Conservation (phyloP, 2,113 vertebrate species). For the Petaurus breviceps region DNA sequence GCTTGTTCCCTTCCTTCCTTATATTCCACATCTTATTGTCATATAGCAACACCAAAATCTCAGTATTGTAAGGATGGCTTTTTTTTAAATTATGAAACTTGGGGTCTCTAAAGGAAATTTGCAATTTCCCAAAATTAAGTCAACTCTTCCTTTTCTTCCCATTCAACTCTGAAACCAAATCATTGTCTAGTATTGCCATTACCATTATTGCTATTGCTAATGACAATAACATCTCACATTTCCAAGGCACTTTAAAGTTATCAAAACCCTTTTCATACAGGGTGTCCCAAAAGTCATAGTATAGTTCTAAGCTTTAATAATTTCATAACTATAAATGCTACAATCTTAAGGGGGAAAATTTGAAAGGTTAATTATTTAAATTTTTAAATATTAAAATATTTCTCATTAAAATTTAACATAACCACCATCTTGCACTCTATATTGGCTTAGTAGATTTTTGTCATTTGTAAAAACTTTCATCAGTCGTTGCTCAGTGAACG, state of each 20-base stretch:
- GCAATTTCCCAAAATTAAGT: neutral
- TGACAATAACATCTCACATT: neutral
- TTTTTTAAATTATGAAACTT: neutral
- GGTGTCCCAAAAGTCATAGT: neutral
- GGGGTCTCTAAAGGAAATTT: neutral
- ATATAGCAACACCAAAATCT: neutral
- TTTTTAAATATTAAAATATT: neutral
- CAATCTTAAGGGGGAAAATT: neutral
- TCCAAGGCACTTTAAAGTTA: neutral
- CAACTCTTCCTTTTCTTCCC: neutral
- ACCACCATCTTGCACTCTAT: neutral
- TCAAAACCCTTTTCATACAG: neutral
- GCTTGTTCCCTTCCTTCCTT: neutral
- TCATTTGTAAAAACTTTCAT: neutral
- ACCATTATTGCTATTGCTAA: neutral
- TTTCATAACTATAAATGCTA: neutral
- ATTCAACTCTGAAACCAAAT: neutral
- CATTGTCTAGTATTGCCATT: neutral
- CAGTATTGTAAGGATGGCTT: neutral
- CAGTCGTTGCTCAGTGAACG: neutral
- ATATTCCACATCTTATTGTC: neutral
- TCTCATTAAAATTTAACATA: neutral
- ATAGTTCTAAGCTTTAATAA: neutral
- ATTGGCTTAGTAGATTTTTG: neutral
- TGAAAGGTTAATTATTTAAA: neutral